phyloP scores from a whole-genome alignment of 2,113 vertebrate species.

The Microtus ochrogaster region DNA sequence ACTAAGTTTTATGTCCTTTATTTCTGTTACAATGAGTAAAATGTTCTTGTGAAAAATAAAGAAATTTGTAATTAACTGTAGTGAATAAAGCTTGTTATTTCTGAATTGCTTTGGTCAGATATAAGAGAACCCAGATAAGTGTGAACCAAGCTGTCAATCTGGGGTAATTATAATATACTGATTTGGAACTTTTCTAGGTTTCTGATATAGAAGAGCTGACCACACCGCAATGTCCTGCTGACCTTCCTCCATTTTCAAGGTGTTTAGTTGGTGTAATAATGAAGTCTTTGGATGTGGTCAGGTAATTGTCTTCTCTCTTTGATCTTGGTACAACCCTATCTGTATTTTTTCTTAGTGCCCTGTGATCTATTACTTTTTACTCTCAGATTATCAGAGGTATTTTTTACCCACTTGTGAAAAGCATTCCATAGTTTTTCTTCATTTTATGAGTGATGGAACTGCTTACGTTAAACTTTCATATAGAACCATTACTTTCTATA shows the following conservation, averaged over 20 bases:
- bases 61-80: neutral
- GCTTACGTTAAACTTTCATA: neutral
- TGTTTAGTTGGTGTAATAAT: constrained; percentile 88
- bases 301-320: constrained; percentile 84
- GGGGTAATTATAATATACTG: neutral
- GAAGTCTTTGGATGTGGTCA: constrained; percentile 87
- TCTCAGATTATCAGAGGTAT: neutral
- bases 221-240: constrained; percentile 86
- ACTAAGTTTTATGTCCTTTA: neutral
- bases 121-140: neutral
- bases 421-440: neutral
- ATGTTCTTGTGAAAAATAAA: neutral
- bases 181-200: constrained; percentile 76
- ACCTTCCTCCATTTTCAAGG: constrained; percentile 93
- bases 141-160: neutral
- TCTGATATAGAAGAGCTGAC: constrained; percentile 85
- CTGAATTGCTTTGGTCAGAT: constrained; percentile 19
- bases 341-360: neutral
- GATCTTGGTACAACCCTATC: neutral
- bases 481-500: neutral
- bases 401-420: neutral
- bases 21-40: neutral
- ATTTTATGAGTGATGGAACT: constrained; percentile 1
- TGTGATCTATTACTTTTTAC: neutral
- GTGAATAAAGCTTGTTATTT: constrained; percentile 6